Conservation (phyloP, 2,113 vertebrate species). For the Brachypteracias leptosomus region DNA sequence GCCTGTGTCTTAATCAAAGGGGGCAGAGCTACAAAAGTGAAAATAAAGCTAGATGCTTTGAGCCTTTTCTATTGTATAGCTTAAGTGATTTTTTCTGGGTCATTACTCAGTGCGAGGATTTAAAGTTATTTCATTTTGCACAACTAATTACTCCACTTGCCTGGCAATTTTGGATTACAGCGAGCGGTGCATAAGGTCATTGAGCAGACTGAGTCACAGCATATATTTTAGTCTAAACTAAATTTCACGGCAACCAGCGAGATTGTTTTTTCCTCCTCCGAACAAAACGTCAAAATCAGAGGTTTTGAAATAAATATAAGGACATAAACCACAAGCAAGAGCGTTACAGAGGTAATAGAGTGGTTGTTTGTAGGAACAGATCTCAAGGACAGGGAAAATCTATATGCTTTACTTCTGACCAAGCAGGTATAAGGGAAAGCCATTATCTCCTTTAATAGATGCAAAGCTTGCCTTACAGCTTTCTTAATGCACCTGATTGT, state of each 20-base stretch:
- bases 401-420: background rate
- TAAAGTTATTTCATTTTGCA: conserved; percentile 60
- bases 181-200: conserved; percentile 47
- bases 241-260: conserved; percentile 35
- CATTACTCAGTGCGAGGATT: conserved; percentile 8
- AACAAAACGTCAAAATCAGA: conserved; percentile 35
- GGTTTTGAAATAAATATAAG: conserved; percentile 1
- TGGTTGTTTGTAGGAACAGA: background rate
- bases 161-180: conserved; percentile 43
- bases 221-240: background rate
- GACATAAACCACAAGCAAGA: background rate
- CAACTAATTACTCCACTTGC: conserved; percentile 56
- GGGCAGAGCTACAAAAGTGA: conserved; percentile 12
- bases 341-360: background rate
- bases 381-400: background rate
- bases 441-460: background rate
- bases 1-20: background rate
- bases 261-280: background rate
- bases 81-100: conserved; percentile 65
- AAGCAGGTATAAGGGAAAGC: background rate
- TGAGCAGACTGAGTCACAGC: conserved; percentile 52
- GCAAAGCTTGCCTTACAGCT: background rate
- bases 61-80: conserved; percentile 12
- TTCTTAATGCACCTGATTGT: background rate
- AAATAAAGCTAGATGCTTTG: conserved; percentile 33